phyloP scores from a whole-genome alignment of 2,888 invertebrate genomes.

The Pherbina coryleti region DNA sequence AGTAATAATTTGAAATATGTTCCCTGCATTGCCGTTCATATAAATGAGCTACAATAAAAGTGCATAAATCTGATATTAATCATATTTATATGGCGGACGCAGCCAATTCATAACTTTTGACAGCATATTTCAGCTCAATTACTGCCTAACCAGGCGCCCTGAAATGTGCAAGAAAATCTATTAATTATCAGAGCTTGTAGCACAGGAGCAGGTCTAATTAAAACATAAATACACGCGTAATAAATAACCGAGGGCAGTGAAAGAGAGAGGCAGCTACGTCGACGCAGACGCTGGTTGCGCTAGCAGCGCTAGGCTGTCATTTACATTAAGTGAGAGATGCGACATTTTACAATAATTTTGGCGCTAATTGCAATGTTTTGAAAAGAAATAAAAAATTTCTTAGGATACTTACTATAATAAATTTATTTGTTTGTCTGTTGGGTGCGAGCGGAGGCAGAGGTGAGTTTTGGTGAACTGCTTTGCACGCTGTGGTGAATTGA shows the following conservation, averaged over 20 bases:
- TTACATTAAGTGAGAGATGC: conserved; percentile 9
- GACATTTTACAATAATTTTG: conserved; percentile 41
- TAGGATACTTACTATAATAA: conserved; percentile 10
- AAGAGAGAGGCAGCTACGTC: background rate
- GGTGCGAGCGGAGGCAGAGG: background rate
- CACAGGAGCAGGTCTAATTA: conserved; percentile 19
- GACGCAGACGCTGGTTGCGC: background rate
- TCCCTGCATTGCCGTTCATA: background rate
- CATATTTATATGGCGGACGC: background rate
- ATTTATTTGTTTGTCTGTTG: background rate
- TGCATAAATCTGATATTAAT: conserved; percentile 43
- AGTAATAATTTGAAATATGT: too few species aligned
- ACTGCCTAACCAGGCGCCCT: conserved; percentile 54
- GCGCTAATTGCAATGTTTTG: conserved; percentile 39
- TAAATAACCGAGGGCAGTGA: conserved; percentile 24
- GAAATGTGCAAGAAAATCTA: conserved; percentile 47
- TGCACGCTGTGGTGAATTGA: conserved; percentile 19
- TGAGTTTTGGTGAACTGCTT: background rate
- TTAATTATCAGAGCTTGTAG: conserved; percentile 7
- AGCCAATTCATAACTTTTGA: conserved; percentile 38
- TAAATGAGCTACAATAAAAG: conserved; percentile 26
- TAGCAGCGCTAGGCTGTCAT: background rate
- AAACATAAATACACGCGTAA: conserved; percentile 36
- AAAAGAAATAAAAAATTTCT: background rate
- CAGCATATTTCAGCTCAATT: conserved; percentile 53